phyloP scores from a whole-genome alignment of 1,140 invertebrate species.

The Papilio glaucus region DNA sequence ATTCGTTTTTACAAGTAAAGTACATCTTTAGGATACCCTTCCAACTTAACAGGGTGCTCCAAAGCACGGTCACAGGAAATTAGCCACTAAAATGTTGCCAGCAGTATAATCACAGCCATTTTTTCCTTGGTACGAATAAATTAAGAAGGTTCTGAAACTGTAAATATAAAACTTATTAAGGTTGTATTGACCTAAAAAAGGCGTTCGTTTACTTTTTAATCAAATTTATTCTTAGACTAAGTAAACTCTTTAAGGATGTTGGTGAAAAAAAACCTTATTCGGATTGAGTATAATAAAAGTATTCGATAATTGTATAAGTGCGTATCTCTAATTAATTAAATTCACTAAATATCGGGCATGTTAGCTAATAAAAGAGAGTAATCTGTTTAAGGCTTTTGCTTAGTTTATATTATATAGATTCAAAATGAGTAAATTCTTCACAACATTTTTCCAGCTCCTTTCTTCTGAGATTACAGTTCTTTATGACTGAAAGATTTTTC shows the following conservation, averaged over 20 bases:
- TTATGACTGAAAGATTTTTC: no score
- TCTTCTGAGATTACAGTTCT: no score
- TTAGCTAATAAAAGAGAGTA: neutral
- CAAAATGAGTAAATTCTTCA: neutral
- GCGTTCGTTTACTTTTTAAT: neutral
- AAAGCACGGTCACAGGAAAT: no score
- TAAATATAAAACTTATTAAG: slow-evolving; percentile 4
- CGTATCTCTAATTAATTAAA: slow-evolving; percentile 8
- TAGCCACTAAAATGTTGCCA: no score
- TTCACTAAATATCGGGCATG: neutral
- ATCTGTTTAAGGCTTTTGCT: neutral
- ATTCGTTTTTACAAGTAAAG: no score
- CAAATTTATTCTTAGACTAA: neutral
- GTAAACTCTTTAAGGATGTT: neutral
- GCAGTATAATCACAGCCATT: no score
- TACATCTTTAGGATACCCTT: no score
- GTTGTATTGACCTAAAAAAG: neutral
- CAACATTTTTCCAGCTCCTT: no score
- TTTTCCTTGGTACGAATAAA: neutral
- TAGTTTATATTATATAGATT: neutral
- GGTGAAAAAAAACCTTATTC: neutral
- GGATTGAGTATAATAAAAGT: neutral
- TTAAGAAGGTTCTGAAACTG: neutral
- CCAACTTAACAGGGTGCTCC: no score
- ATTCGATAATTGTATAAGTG: slow-evolving; percentile 3